Base-by-base conservation (phyloP, 2,113 vertebrate species). In the Bubalus kerabau region DNA sequence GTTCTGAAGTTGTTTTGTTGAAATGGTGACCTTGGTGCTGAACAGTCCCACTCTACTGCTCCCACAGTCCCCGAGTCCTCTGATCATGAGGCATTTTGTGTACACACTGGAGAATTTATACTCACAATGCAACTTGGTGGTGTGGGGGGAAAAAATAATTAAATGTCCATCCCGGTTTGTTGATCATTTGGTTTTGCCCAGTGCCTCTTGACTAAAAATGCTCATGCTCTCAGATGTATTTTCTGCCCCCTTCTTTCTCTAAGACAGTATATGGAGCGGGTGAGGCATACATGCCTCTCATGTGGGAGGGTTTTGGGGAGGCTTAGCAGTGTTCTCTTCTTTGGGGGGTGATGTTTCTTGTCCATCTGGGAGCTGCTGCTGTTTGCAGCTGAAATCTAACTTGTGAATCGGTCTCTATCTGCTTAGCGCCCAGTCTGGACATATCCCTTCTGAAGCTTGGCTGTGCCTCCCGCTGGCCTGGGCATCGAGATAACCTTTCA, bases 271-370 rank as follows among this genome's bases (percentile, higher is more conserved):
- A 2, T 26, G n/a, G 60, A n/a, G 12, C 11, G 2, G 26, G 9
- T 80, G 40, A 48, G 50, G 57, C 7, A 0, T 86, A 1, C 2
- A 2, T 6, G 19, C 26, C 3, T 57, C 57, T 26, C 5, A 0
- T 7, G 7, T 15, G 8, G 24, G 32, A 54, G 40, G 54, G 60
- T n/a, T 78, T 28, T 2, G 0, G 1, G 50, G 14, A 7, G n/a
- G 2, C 17, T 40, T 12, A 85, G 67, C 24, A 10, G 50, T 3
- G 36, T 26, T 64, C 17, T 64, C 56, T 14, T 57, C 17, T 64
- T 84, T 30, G 24, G 17, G n/a, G 17, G 24, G 32, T 30, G 17
- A 85, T 0, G 0, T 48, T 48, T 57, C 48, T 17, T 15, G 1
- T 32, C 60, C 26, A 2, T 54, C 4, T 2, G 13, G 74, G 43